phyloP scores from a whole-genome alignment of 2,797 vertebrate genomes.

The Sebastes umbrosus region DNA sequence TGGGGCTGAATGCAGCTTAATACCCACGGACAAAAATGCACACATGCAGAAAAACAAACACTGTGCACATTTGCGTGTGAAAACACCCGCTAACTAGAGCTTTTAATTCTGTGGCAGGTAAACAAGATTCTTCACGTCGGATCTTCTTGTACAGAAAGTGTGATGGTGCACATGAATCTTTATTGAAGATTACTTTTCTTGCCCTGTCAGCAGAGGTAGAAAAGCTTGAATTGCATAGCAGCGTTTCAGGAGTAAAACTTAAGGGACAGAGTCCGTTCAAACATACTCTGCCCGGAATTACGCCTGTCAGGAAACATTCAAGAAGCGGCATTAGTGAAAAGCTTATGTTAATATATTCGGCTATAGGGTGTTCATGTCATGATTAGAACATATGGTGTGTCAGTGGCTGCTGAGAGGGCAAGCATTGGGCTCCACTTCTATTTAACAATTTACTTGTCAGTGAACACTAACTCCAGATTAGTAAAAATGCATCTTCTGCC shows the following conservation, averaged over 20 bases:
- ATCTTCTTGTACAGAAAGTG: neutral
- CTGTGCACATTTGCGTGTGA: neutral
- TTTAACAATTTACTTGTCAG: neutral
- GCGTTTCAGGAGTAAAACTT: neutral
- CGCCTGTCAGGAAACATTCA: neutral
- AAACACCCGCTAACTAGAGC: neutral
- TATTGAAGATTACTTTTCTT: neutral
- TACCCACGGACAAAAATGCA: neutral
- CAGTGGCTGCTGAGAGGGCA: neutral
- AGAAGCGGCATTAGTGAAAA: neutral
- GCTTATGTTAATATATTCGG: neutral
- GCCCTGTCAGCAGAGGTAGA: neutral
- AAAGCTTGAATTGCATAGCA: neutral
- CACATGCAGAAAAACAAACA: neutral
- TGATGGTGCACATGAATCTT: neutral
- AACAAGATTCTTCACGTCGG: neutral
- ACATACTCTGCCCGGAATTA: neutral
- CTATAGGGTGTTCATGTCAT: neutral
- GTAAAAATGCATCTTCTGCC: neutral
- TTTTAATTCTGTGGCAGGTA: neutral
- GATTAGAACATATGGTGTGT: neutral
- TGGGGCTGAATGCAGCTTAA: neutral
- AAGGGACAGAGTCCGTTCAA: neutral
- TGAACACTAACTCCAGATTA: accelerated
- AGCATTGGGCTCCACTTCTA: no score